Conservation (phyloP, 2,888 invertebrate species). For the Epsilonema sp. region DNA sequence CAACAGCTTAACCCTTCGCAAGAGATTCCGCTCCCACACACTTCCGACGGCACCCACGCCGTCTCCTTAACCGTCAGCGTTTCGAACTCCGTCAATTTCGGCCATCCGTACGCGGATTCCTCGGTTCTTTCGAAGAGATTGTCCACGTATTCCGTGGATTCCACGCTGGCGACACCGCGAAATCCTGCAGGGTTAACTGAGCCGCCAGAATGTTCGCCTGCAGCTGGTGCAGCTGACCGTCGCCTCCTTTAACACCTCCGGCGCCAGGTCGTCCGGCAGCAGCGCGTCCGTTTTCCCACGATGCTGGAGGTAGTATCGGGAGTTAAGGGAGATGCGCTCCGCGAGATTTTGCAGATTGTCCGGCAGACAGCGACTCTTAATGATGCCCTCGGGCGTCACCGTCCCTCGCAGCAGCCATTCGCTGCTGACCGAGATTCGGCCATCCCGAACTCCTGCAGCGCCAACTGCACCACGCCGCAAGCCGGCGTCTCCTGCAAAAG, state of each 20-base stretch:
- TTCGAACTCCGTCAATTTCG: conserved; percentile 61
- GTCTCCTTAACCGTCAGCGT: conserved; percentile 68
- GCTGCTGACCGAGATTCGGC: conserved; percentile 53
- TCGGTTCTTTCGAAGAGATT: conserved; percentile 30
- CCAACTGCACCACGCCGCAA: conserved; percentile 73
- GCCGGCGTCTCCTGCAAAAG: conserved; percentile 47
- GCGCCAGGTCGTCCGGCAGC: conserved; percentile 85
- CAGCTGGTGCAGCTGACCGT: conserved; percentile 74
- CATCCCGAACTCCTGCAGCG: conserved; percentile 83
- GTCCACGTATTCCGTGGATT: conserved; percentile 85
- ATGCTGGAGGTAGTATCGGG: too few species aligned
- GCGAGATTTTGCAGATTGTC: conserved; percentile 86
- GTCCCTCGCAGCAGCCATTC: conserved; percentile 81
- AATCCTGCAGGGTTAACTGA: conserved; percentile 87
- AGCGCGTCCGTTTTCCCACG: too few species aligned
- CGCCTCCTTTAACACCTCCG: conserved; percentile 61
- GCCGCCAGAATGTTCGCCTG: conserved; percentile 61
- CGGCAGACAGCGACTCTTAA: conserved; percentile 80
- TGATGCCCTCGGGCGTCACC: conserved; percentile 64
- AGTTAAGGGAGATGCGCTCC: conserved; percentile 61
- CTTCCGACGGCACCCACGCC: conserved; percentile 89
- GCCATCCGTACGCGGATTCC: conserved; percentile 59
- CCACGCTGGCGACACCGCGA: conserved; percentile 60
- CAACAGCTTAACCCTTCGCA: conserved; percentile 73
- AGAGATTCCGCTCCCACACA: conserved; percentile 70